phyloP scores from a whole-genome alignment of 2,888 invertebrate species.

The Flexamia atlantica region DNA sequence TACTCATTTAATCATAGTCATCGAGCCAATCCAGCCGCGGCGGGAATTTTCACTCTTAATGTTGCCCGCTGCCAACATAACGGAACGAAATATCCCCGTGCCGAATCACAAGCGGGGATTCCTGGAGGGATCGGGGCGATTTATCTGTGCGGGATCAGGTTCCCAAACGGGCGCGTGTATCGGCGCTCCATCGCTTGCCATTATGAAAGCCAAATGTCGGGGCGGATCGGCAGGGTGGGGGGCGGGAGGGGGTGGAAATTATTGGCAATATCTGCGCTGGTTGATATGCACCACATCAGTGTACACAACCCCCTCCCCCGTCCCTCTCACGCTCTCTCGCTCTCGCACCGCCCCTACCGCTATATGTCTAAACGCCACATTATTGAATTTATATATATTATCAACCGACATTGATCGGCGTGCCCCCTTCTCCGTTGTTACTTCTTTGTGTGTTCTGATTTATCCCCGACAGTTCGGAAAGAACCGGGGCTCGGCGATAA shows the following conservation, averaged over 20 bases:
- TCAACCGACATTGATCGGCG: constrained; percentile 54
- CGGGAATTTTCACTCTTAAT: too few species aligned
- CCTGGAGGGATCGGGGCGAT: constrained; percentile 29
- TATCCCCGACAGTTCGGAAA: neutral
- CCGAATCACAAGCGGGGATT: constrained; percentile 8
- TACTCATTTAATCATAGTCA: too few species aligned
- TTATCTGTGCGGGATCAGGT: constrained; percentile 52
- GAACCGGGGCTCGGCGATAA: neutral
- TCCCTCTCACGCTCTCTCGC: constrained; percentile 33
- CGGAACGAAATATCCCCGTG: constrained; percentile 27
- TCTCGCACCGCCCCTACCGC: constrained; percentile 46
- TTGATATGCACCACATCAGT: constrained; percentile 58
- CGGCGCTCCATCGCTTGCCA: constrained; percentile 23
- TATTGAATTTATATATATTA: constrained; percentile 65
- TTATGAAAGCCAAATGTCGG: constrained; percentile 61
- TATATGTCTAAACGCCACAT: constrained; percentile 64
- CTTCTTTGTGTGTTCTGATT: constrained; percentile 52
- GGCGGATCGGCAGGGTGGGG: constrained; percentile 20
- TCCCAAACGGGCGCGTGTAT: constrained; percentile 46
- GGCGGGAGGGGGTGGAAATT: constrained; percentile 40
- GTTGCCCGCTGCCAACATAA: constrained; percentile 35
- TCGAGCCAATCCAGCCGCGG: too few species aligned
- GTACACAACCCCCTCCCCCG: constrained; percentile 57
- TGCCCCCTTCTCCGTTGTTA: constrained; percentile 13
- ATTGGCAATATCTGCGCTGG: constrained; percentile 58